Base-by-base conservation (phyloP, 2,113 vertebrate species). In the Psephotus haematonotus region DNA sequence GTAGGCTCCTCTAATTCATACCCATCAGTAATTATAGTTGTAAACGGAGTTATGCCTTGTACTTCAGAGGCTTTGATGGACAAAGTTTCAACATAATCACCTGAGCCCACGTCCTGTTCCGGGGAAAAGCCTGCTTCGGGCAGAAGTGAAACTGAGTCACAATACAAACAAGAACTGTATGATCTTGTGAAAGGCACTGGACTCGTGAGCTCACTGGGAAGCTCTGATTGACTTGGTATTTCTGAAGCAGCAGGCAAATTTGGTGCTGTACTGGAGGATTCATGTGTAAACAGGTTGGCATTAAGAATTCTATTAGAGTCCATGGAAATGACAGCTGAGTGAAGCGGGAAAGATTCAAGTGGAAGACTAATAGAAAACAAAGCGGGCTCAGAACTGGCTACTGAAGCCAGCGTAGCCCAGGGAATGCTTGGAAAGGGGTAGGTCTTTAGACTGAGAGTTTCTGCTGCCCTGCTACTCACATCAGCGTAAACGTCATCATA, bases 61-160 rank as follows among this genome's bases (percentile, higher is more conserved):
- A 83, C 96, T 44, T 98, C 98, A 29, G 97, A 92, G 33, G 92
- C 91, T 71, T 98, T 57, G 72, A 97, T 85, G 23, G 98, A 98
- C 90, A 98, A 96, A 3, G 99, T 98, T 97, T 99, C 99, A 17
- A 97, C 41, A 49, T 99, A 98, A 89, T 99, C 98, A 0, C 99
- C 99, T 17, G 99, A 99, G 9, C 99, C 99, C 96, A 97, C 95
- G 2, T 99, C 98, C 8, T 97, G 95, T 27, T 99, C 98, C 80
- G 97, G 86, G 19, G 98, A 96, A 84, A 97, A 98, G 77, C 96
- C 95, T 43, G 96, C 96, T 84, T 97, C 97, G 15, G 97, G 96
- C 29, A 98, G 96, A 76, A 93, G 88, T 77, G 98, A 97, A 33
- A 97, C 98, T 23, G 96, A 95, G 59, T 98, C 95, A 91, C 98